Conservation (phyloP, 2,113 vertebrate species). For the Python bivittatus region DNA sequence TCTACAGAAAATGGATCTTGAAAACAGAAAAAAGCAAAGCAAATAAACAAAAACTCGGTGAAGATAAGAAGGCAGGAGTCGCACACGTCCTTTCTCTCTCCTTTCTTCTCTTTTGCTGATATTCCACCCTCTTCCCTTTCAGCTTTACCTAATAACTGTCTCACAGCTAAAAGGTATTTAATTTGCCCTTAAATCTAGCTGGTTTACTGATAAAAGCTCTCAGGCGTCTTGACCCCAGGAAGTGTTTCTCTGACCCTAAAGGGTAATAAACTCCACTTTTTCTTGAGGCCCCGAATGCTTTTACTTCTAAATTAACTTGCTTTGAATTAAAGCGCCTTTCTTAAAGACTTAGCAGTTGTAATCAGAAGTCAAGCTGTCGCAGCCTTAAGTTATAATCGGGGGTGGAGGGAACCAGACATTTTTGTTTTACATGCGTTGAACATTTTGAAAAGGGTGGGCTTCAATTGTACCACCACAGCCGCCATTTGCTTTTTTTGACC, state of each 20-base stretch:
- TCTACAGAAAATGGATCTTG: neutral
- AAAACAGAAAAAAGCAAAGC: neutral
- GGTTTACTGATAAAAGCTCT: neutral
- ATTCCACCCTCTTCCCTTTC: neutral
- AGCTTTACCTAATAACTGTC: neutral
- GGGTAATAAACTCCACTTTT: neutral
- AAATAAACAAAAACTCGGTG: neutral
- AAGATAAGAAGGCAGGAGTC: neutral
- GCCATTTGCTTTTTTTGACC: too few relatives aligned
- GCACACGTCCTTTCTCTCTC: neutral
- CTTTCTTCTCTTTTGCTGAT: neutral
- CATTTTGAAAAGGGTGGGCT: too few relatives aligned
- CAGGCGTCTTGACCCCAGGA: neutral
- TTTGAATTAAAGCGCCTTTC: neutral
- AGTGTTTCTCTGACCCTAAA: neutral
- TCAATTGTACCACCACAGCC: too few relatives aligned
- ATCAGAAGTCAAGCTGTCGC: neutral
- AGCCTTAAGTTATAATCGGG: neutral
- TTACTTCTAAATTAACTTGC: neutral
- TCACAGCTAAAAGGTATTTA: neutral
- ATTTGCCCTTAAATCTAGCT: neutral
- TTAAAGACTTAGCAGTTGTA: rapidly evolving
- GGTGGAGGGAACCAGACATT: too few relatives aligned
- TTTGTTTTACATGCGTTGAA: too few relatives aligned
- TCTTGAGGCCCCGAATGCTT: neutral